Evolutionary conservation across 1,140 invertebrate genomes (phyloP).

Genomic region (Lordiphosa clarofinis): DNA sequence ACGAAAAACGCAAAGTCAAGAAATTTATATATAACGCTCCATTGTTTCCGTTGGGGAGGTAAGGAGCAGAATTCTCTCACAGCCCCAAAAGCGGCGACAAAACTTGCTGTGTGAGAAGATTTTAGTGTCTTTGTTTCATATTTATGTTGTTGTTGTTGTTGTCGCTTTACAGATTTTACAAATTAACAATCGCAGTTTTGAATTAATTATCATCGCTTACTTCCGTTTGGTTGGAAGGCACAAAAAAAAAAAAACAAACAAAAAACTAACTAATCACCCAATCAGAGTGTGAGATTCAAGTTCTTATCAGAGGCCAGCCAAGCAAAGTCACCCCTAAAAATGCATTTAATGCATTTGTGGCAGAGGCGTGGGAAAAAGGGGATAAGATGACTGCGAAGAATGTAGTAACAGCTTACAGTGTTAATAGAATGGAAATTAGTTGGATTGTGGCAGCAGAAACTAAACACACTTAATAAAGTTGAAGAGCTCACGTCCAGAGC

Average conservation of each 20-base stretch:
- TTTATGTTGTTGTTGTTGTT: slow-evolving; percentile 51
- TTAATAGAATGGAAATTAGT: too few species aligned
- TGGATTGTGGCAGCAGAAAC: too few species aligned
- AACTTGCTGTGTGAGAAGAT: slow-evolving; percentile 44
- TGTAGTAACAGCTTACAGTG: too few species aligned
- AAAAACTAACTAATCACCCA: slow-evolving; percentile 16
- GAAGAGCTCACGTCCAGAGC: too few species aligned
- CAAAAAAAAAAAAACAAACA: slow-evolving; percentile 3
- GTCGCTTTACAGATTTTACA: slow-evolving; percentile 61
- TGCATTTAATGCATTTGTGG: slow-evolving; percentile 3
- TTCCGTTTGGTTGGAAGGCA: slow-evolving; percentile 40
- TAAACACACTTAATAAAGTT: too few species aligned
- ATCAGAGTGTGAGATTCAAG: slow-evolving; percentile 19
- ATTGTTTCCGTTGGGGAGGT: slow-evolving; percentile 61
- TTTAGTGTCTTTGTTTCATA: slow-evolving; percentile 62
- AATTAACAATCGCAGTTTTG: slow-evolving; percentile 68
- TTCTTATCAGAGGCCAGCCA: slow-evolving; percentile 60
- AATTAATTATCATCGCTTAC: slow-evolving; percentile 71
- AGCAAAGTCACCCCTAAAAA: slow-evolving; percentile 52
- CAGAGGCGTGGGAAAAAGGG: too few species aligned
- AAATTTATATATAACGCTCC: slow-evolving; percentile 46
- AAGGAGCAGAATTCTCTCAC: slow-evolving; percentile 72
- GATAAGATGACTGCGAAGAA: too few species aligned
- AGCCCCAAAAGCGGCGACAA: slow-evolving; percentile 49
- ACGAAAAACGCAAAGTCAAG: slow-evolving; percentile 65